Conservation (phyloP, 2,797 vertebrate genomes). For the Peromyscus nudipes region DNA sequence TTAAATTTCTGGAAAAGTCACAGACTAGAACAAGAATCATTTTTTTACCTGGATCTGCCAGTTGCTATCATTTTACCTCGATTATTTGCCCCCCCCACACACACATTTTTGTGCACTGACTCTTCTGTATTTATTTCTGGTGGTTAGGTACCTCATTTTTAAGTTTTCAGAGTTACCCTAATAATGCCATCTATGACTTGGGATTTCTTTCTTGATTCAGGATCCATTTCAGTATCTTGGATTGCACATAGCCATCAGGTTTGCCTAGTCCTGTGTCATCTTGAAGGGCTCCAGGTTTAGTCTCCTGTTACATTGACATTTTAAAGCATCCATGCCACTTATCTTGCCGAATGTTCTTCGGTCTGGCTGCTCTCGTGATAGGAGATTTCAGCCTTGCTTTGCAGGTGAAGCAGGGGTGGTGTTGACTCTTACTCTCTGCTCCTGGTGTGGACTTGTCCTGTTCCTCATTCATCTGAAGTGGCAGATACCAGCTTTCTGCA, state of each 20-base stretch:
- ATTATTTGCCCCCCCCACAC: accelerated
- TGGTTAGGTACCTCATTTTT: background rate
- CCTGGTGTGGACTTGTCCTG: background rate
- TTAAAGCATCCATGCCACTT: background rate
- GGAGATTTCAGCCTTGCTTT: background rate
- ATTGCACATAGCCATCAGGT: background rate
- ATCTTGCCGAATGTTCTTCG: background rate
- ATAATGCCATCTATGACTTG: background rate
- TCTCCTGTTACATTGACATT: background rate
- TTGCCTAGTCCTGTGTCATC: background rate
- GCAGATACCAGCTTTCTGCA: background rate
- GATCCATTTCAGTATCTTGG: background rate
- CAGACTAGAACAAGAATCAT: background rate
- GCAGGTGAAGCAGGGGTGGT: background rate
- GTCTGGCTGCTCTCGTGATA: background rate
- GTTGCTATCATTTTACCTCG: background rate
- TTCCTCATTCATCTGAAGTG: background rate
- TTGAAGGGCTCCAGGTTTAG: background rate
- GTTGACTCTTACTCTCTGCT: background rate
- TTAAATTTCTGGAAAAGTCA: background rate
- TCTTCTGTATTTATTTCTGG: background rate
- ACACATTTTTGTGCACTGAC: accelerated
- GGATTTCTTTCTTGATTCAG: background rate
- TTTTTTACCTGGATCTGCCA: background rate
- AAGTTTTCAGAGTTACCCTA: background rate